Base-by-base conservation (phyloP, 2,113 vertebrate genomes). In the Quiscalus mexicanus region DNA sequence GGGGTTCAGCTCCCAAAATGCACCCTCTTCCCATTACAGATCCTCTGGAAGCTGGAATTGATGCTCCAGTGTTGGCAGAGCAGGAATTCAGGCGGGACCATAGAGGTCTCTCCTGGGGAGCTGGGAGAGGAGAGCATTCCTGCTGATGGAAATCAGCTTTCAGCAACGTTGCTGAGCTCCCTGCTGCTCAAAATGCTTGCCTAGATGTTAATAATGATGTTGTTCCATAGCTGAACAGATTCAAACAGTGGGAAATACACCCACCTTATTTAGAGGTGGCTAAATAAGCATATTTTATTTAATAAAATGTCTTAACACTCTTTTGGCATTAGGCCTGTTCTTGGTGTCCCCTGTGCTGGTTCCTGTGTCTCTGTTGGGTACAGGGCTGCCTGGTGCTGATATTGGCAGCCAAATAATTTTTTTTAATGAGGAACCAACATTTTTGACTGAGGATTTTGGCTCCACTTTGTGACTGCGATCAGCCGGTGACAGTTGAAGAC, bases 81-180 rank as follows among this genome's bases (percentile, higher is more conserved):
- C 23, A 37, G 27, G 49, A 80, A 49, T 89, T 23, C 45, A 19
- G 75, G 55, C 18, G 47, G 45, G 67, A 39, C 37, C 4, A 0
- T 0, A 1, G n/a, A n/a, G n/a, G 31, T 33, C 11, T 47, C 68
- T 59, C 64, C 73, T 22, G 23, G 82, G 70, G 42, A n/a, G 25
- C 67, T 83, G 0, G 0, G 71, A 42, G n/a, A 55, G 27, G 18
- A 59, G 16, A 0, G 1, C 7, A 3, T 25, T 71, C 58, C 55
- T 75, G 52, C 76, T 68, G 47, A 41, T 64, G 56, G 65, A 70
- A 86, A 74, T 39, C 50, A 39, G 68, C 64, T 77, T 89, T 70
- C 79, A 71, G 80, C 44, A 37, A 2, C 0, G 0, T 20, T 2
- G 1, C 52, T 49, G 73, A 39, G 27, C 63, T 67, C 77, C 70